Conservation (phyloP, 2,888 invertebrate genomes). For the Sinodicranocentrus sp. region DNA sequence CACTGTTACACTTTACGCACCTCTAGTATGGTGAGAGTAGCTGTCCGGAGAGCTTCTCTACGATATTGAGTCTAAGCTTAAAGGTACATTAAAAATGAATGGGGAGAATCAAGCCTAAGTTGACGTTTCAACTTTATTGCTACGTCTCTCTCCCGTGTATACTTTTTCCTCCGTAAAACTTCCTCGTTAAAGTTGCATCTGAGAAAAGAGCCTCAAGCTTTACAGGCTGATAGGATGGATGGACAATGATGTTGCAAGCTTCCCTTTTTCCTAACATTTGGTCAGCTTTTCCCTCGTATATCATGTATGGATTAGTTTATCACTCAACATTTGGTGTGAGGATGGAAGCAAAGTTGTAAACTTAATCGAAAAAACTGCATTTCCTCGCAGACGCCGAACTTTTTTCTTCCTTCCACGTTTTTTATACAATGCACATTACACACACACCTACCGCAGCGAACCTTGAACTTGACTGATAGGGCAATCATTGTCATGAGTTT, state of each 20-base stretch:
- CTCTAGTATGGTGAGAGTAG: too few relatives aligned
- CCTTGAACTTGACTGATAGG: conserved; percentile 59
- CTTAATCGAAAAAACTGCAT: conserved; percentile 66
- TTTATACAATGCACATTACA: background rate
- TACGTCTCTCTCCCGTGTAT: conserved; percentile 20
- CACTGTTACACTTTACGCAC: background rate
- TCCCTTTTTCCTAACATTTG: conserved; percentile 12
- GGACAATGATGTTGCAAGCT: conserved; percentile 19
- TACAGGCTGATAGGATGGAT: conserved; percentile 24
- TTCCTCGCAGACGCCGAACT: conserved; percentile 6
- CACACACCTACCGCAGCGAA: conserved; percentile 3
- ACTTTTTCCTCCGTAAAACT: conserved; percentile 7
- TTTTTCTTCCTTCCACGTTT: background rate
- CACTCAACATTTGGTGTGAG: conserved; percentile 37
- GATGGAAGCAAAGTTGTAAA: conserved; percentile 37
- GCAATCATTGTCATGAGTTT: conserved; percentile 53
- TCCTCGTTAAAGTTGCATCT: conserved; percentile 53
- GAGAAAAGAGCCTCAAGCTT: conserved; percentile 47
- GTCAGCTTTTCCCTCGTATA: background rate
- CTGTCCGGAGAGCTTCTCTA: too few relatives aligned
- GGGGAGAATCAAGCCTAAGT: conserved; percentile 12
- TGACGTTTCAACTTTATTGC: conserved; percentile 52
- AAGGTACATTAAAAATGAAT: too few relatives aligned
- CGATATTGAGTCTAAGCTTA: too few relatives aligned
- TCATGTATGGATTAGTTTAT: conserved; percentile 37